Percentiles rank a stretch among this genome's conserved stretches.
Evolutionary conservation across 2,888 invertebrate genomes (phyloP).

Genomic region (Orthosia incerta): DNA sequence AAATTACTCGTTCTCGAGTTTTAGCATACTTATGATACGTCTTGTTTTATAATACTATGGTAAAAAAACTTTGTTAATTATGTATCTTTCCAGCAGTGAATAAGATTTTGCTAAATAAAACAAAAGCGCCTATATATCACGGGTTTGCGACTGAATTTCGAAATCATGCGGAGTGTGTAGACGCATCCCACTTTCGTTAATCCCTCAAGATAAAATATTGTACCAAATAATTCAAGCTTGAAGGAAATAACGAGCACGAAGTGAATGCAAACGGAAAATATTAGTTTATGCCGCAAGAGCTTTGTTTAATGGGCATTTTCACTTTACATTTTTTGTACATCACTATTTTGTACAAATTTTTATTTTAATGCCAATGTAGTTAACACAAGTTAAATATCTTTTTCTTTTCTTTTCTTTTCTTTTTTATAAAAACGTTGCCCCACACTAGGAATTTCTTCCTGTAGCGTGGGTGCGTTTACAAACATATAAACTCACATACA

Average conservation of each 20-base stretch:
- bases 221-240: constrained; percentile 36
- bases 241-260: constrained; percentile 29
- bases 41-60: neutral
- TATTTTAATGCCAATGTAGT: neutral
- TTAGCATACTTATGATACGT: neutral
- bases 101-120: constrained; percentile 37
- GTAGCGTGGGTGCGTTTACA: no score
- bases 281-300: constrained; percentile 11
- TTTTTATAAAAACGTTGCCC: no score
- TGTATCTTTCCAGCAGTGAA: neutral
- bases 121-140: constrained; percentile 41
- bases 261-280: constrained; percentile 24
- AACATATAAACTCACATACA: no score
- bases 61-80: neutral
- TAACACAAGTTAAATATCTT: no score
- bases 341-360: neutral
- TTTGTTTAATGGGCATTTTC: constrained; percentile 5
- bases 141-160: constrained; percentile 15
- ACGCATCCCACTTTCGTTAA: constrained; percentile 44
- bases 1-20: neutral
- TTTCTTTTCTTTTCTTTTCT: no score
- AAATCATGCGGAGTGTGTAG: constrained; percentile 31
- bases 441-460: no score
- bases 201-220: constrained; percentile 48
- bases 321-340: neutral